phyloP scores from a whole-genome alignment of 2,888 invertebrate genomes.

The Loripinus fragilis region DNA sequence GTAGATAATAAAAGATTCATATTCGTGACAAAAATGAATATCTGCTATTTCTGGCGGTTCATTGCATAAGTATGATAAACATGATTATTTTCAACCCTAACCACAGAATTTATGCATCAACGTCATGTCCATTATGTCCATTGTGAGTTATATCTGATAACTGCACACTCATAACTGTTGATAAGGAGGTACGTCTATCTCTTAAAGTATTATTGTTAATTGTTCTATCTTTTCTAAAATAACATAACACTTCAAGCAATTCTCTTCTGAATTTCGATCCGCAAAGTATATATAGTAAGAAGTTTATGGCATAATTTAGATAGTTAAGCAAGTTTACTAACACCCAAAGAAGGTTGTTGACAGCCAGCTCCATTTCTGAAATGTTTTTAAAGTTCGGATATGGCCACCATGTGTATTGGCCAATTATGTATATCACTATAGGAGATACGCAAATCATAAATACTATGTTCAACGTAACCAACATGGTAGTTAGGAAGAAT shows the following conservation, averaged over 20 bases:
- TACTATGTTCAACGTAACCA: slow-evolving; percentile 24
- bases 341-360: neutral
- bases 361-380: neutral
- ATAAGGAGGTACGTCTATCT: neutral
- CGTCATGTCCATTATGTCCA: too few relatives aligned
- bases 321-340: slow-evolving; percentile 18
- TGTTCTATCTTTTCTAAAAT: neutral
- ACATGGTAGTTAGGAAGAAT: slow-evolving; percentile 19
- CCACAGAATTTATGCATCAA: too few relatives aligned
- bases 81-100: too few relatives aligned
- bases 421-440: slow-evolving; percentile 6
- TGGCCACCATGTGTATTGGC: slow-evolving; percentile 13
- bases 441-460: slow-evolving; percentile 22
- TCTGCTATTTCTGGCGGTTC: too few relatives aligned
- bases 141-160: neutral
- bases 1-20: too few relatives aligned
- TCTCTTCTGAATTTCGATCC: slow-evolving; percentile 21
- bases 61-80: too few relatives aligned
- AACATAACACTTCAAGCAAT: neutral
- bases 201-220: neutral
- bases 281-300: slow-evolving; percentile 17
- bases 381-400: neutral
- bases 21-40: too few relatives aligned
- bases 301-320: slow-evolving; percentile 20
- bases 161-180: neutral